Conservation (phyloP, 2,797 vertebrate species). For the Myotis myotis region DNA sequence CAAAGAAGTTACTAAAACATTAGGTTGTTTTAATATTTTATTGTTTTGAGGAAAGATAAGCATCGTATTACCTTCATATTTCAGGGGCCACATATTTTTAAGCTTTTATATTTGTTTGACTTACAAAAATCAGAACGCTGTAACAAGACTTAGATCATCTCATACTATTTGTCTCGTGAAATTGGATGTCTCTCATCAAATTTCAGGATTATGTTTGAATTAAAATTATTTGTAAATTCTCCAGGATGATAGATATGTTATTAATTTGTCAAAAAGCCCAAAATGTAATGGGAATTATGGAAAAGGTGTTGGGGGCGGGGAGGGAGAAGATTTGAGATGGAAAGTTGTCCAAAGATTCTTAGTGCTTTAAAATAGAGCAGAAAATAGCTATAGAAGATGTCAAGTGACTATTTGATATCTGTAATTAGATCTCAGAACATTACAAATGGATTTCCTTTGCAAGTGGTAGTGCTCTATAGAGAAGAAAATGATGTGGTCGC, state of each 20-base stretch:
- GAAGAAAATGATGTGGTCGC: not conserved
- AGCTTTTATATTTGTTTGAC: not conserved
- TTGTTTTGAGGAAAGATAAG: not conserved
- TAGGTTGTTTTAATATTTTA: not conserved
- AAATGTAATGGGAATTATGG: not conserved
- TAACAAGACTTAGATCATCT: not conserved
- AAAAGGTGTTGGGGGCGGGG: not conserved
- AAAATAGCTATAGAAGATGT: not conserved
- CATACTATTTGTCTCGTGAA: not conserved
- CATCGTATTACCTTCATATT: not conserved
- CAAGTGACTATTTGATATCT: not conserved
- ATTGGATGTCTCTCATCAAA: not conserved
- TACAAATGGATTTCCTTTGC: not conserved
- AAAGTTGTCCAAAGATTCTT: not conserved
- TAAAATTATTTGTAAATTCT: constrained; percentile 37
- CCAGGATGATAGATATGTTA: not conserved
- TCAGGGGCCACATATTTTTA: not conserved
- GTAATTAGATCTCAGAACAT: not conserved
- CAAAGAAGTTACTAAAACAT: not conserved
- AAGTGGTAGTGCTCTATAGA: not conserved
- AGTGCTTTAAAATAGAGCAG: not conserved
- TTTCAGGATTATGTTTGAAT: not conserved
- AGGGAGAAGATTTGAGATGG: not conserved
- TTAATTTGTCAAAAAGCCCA: not conserved
- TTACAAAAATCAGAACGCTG: not conserved